Evolutionary conservation across 2,888 invertebrate species (phyloP).

Genomic region (Noctua janthe): DNA sequence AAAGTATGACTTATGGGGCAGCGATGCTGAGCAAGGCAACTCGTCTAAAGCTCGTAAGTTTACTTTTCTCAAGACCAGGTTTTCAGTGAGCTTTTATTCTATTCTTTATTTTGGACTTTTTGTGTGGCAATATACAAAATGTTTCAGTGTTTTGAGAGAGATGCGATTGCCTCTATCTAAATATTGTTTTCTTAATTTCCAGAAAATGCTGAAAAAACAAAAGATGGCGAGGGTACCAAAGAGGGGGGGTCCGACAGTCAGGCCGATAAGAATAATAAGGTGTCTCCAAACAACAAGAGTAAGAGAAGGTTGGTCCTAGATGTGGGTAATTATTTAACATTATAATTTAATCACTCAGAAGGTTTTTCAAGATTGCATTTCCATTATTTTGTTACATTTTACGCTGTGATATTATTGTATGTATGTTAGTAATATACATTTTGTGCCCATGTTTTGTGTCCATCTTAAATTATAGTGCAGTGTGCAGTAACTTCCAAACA

Average conservation of each 20-base stretch:
- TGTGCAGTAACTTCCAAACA: neutral
- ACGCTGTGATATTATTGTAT: neutral
- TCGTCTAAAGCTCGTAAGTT: constrained; percentile 78
- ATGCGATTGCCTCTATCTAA: neutral
- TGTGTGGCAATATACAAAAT: neutral
- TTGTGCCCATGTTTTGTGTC: neutral
- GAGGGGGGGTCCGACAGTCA: constrained; percentile 69
- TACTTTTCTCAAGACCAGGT: constrained; percentile 15
- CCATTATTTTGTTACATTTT: constrained; percentile 3
- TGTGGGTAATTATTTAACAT: constrained; percentile 64
- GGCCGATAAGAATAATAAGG: constrained; percentile 79
- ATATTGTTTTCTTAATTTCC: constrained; percentile 46
- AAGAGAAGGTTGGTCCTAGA: constrained; percentile 81
- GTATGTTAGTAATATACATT: neutral
- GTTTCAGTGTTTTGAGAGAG: neutral
- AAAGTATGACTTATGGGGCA: constrained; percentile 95
- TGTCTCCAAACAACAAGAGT: constrained; percentile 77
- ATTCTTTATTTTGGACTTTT: neutral
- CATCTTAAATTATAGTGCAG: neutral
- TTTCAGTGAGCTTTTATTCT: neutral
- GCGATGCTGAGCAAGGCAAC: constrained; percentile 89
- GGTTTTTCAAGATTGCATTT: neutral
- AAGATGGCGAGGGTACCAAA: constrained; percentile 78
- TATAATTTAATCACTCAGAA: neutral
- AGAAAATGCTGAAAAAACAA: constrained; percentile 79